A percentile compares a stretch with the other conserved stretches of the same genome.
phyloP scores from a whole-genome alignment of 2,797 vertebrate genomes.

The Hapalemur alaotrensis region DNA sequence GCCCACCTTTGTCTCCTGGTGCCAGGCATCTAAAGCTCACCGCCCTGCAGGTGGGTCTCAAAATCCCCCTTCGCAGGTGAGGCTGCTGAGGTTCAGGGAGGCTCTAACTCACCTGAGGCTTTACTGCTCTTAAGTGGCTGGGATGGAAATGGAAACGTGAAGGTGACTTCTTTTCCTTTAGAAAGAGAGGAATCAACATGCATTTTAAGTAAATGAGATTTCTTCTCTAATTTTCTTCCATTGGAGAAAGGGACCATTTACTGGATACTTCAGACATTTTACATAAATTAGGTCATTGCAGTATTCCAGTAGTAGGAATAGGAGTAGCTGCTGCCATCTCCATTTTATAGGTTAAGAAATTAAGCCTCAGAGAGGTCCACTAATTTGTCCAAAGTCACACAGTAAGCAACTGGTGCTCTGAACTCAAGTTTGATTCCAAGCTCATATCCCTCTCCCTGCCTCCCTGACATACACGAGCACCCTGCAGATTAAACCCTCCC shows the following conservation, averaged over 20 bases:
- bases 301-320: neutral
- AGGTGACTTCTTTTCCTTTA: neutral
- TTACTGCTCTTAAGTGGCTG: neutral
- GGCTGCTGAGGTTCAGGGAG: neutral
- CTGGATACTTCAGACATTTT: neutral
- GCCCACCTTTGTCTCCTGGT: fast-evolving
- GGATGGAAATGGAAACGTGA: neutral
- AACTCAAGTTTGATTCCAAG: neutral
- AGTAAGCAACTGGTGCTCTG: neutral
- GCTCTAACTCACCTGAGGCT: neutral
- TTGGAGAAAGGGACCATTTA: neutral
- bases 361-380: neutral
- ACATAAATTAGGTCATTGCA: neutral
- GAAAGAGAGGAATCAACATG: slow-evolving; percentile 13
- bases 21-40: neutral
- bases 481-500: neutral
- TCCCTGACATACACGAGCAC: neutral
- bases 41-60: neutral
- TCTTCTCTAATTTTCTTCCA: slow-evolving; percentile 18
- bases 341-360: neutral
- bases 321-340: neutral
- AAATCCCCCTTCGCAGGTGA: neutral
- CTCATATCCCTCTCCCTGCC: neutral
- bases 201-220: neutral
- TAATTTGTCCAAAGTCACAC: neutral